Evolutionary conservation across 2,113 vertebrate species (phyloP).

Genomic region (Hemiprocne comata): DNA sequence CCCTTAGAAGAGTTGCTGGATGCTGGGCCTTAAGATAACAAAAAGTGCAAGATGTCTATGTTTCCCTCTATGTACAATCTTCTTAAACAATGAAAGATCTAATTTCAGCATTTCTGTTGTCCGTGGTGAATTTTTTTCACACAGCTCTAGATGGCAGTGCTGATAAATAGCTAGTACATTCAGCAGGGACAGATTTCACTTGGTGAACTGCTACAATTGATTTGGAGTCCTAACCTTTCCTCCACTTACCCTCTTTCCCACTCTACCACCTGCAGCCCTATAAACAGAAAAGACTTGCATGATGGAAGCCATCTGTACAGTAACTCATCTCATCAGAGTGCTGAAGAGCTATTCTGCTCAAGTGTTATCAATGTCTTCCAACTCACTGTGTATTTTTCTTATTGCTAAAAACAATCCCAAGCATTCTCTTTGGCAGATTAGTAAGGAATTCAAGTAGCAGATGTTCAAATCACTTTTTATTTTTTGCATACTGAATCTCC

Average conservation of each 20-base stretch:
- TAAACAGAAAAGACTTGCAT: conserved; percentile 65
- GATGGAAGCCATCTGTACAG: conserved; percentile 76
- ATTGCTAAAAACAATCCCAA: conserved; percentile 71
- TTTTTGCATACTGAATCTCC: conserved; percentile 56
- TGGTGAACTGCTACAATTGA: conserved; percentile 35
- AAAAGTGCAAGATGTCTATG: rapidly evolving
- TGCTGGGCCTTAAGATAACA: neutral
- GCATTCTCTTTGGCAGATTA: conserved; percentile 65
- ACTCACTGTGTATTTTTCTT: conserved; percentile 67
- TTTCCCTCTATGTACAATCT: neutral
- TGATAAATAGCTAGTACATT: conserved; percentile 52
- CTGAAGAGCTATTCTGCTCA: conserved; percentile 61
- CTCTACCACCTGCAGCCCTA: conserved; percentile 69
- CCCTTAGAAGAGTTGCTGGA: neutral
- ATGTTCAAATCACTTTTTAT: conserved; percentile 69
- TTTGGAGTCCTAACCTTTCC: conserved; percentile 67
- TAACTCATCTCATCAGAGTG: conserved; percentile 73
- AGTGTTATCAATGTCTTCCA: conserved; percentile 70
- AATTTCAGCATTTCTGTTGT: neutral
- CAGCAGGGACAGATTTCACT: conserved; percentile 53
- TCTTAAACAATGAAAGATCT: neutral
- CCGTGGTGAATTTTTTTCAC: conserved; percentile 31
- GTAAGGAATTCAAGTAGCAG: conserved; percentile 70
- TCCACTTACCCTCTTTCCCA: conserved; percentile 58
- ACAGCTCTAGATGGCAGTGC: conserved; percentile 68